Base-by-base conservation (phyloP, 2,888 invertebrate genomes). In the Mycalesis mineus region DNA sequence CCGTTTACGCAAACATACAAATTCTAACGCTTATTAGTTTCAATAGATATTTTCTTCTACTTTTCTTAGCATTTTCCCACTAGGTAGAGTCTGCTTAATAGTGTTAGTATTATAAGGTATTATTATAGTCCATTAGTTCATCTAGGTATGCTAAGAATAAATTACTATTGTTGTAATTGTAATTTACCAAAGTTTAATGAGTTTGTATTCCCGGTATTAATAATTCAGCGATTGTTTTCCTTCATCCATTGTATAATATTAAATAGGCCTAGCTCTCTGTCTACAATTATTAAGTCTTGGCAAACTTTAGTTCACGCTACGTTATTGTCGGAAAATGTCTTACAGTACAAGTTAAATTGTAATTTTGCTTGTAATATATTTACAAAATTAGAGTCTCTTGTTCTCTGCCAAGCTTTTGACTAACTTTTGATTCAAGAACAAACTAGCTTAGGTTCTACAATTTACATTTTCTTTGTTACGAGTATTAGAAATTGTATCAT, bases 291-390 rank as follows among this genome's bases (percentile, higher is more conserved):
- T 37, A 9, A 50, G 28, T 50, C 29, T 39, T 28, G 39, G 28
- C 11, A 29, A 50, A 40, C 40, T 50, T 50, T 28, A 28, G n/a
- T 28, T 39, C 22, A 49, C 13, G 49, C 28, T 40, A 29, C 29
- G 39, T 11, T 14, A n/a, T 37, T 49, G 22, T 37, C 39, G 22
- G 49, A 7, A 40, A 50, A 39, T 50, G 29, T 40, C 40, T 49
- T 50, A 40, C 6, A 14, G 51, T 40, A 41, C 22, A 52, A 42
- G 33, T 50, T 42, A 52, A 52, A 52, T 52, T 52, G 52, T 52
- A 42, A 52, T 52, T 52, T 42, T 42, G 52, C 42, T 52, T 52
- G 52, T 41, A 33, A 42, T 52, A 33, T 52, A 52, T 42, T 52
- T 42, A 33, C 17, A 15, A 17, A 31, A 52, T 52, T 33, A 42